A percentile compares a stretch with the other conserved stretches of the same genome.
Conservation (phyloP, 2,797 vertebrate genomes). For the Sternarchorhynchus goeldii region DNA sequence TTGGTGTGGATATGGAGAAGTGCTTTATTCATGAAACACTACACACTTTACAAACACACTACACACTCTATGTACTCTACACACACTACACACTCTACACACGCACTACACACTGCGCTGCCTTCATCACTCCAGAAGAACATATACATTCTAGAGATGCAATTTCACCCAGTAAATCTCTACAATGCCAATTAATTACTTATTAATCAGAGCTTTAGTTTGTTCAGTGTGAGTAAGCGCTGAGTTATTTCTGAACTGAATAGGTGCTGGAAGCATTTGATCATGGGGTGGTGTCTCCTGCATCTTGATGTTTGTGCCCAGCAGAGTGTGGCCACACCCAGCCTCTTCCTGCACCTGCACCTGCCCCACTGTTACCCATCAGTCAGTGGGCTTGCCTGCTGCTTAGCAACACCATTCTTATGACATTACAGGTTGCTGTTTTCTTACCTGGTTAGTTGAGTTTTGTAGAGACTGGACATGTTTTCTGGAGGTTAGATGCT, state of each 20-base stretch:
- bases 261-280: constrained; percentile 46
- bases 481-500: too few species aligned
- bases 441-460: too few species aligned
- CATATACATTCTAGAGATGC: neutral
- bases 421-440: neutral
- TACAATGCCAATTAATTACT: constrained; percentile 6
- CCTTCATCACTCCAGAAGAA: too few species aligned
- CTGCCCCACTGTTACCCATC: constrained; percentile 4
- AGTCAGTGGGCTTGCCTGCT: constrained; percentile 9
- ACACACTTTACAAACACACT: neutral
- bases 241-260: constrained; percentile 21
- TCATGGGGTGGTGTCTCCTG: constrained; percentile 54
- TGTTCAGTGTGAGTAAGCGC: constrained; percentile 50
- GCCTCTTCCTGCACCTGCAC: constrained; percentile 32
- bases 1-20: neutral
- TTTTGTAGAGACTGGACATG: too few species aligned
- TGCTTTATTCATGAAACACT: neutral
- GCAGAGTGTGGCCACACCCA: constrained; percentile 37
- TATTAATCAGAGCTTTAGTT: constrained; percentile 43
- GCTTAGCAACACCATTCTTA: constrained; percentile 42
- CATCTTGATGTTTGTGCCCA: constrained; percentile 53
- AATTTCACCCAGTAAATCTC: neutral
- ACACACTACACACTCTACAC: too few species aligned
- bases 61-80: neutral
- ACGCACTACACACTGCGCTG: too few species aligned